Evolutionary conservation across 2,888 invertebrate species (phyloP).

Genomic region (Miltochrista miniata): DNA sequence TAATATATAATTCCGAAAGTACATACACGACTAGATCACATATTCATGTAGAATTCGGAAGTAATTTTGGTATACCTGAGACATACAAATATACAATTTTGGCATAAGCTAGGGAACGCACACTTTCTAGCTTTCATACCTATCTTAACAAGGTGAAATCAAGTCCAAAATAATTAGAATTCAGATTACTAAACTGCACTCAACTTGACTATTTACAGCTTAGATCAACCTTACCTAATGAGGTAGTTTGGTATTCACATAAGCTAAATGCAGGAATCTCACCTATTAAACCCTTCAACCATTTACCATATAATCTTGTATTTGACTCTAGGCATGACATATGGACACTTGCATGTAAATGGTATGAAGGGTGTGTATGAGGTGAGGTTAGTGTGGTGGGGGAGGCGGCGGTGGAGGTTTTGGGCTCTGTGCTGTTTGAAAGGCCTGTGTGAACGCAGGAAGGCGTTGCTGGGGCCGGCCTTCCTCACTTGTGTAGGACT

Average conservation of each 20-base stretch:
- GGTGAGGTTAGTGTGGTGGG: slow-evolving; percentile 65
- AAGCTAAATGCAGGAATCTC: slow-evolving; percentile 73
- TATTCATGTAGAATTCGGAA: slow-evolving; percentile 84
- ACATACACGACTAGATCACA: slow-evolving; percentile 83
- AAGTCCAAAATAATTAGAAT: slow-evolving; percentile 57
- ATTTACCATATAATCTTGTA: slow-evolving; percentile 17
- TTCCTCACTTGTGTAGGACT: slow-evolving; percentile 58
- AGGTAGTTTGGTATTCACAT: slow-evolving; percentile 75
- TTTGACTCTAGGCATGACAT: not conserved
- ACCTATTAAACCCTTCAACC: slow-evolving; percentile 26
- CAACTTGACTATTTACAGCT: slow-evolving; percentile 72
- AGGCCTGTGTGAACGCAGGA: slow-evolving; percentile 78
- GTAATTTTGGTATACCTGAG: slow-evolving; percentile 78
- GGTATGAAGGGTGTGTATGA: slow-evolving; percentile 17
- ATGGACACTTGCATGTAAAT: slow-evolving; percentile 17
- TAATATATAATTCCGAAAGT: slow-evolving; percentile 81
- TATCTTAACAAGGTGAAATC: slow-evolving; percentile 48
- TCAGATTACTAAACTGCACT: slow-evolving; percentile 60
- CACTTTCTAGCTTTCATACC: slow-evolving; percentile 52
- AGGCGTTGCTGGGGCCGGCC: slow-evolving; percentile 58
- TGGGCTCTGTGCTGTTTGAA: slow-evolving; percentile 76
- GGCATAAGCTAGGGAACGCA: slow-evolving; percentile 59
- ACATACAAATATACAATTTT: slow-evolving; percentile 76
- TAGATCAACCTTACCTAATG: slow-evolving; percentile 78
- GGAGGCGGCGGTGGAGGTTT: slow-evolving; percentile 77